These are phyloP conservation scores for Melanogrammus aeglefinus DNA, from an alignment of 2,797 vertebrate genomes.

Conservation along the genomic window DNA sequence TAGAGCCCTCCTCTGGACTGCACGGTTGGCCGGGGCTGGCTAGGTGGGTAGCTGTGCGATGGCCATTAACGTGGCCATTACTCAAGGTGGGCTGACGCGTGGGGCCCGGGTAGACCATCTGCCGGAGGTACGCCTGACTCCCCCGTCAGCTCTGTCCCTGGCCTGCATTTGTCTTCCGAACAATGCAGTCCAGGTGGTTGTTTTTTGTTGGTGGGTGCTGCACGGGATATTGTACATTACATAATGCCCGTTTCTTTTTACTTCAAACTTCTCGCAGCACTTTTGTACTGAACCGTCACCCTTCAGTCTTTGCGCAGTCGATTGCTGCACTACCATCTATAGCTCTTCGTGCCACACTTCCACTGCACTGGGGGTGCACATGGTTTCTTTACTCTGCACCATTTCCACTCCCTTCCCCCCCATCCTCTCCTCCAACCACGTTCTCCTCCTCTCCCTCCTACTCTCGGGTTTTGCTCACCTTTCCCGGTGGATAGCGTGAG, in stretches of 20 bases:
- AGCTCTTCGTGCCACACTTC: neutral
- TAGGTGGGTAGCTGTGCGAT: conserved; percentile 46
- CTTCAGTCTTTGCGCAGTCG: too few species aligned
- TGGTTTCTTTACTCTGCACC: conserved; percentile 1
- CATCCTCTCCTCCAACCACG: too few species aligned
- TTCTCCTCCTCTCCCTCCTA: neutral
- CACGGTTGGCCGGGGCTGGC: conserved; percentile 33
- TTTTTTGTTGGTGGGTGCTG: neutral
- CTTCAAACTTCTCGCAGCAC: neutral
- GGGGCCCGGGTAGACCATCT: conserved; percentile 67
- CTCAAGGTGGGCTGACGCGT: conserved; percentile 55
- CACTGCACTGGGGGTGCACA: neutral
- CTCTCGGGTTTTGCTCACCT: neutral
- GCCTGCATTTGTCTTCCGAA: conserved; percentile 58
- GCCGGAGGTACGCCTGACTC: conserved; percentile 65
- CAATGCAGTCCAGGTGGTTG: neutral
- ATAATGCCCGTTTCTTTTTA: neutral
- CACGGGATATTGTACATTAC: neutral
- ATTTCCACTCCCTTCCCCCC: neutral
- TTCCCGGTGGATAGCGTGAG: neutral
- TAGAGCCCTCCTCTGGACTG: conserved; percentile 50
- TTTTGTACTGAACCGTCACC: neutral
- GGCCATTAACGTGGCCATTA: conserved; percentile 60
- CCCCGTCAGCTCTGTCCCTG: conserved; percentile 68
- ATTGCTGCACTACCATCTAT: too few species aligned